Conservation (phyloP, 2,888 invertebrate species). For the Sylvicola fuscatus region DNA sequence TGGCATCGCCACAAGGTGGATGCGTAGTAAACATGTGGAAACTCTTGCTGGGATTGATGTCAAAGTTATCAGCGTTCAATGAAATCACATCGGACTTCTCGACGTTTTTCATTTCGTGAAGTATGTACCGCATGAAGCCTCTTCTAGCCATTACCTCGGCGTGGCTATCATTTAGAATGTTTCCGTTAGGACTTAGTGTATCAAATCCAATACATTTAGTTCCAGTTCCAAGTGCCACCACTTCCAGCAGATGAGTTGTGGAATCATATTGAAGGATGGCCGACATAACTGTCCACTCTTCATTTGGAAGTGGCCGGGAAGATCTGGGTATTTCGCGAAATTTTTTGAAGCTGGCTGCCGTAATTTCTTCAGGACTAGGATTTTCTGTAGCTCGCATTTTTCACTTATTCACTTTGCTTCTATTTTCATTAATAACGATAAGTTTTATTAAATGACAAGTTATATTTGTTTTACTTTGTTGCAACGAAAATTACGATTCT, state of each 20-base stretch:
- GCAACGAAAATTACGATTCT: no score
- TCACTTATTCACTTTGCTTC: no score
- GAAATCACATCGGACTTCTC: conserved; percentile 7
- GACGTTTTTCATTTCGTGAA: conserved; percentile 33
- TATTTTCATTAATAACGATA: no score
- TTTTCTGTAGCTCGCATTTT: no score
- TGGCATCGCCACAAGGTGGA: conserved; percentile 85
- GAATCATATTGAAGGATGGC: conserved; percentile 42
- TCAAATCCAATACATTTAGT: conserved; percentile 72
- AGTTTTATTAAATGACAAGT: no score
- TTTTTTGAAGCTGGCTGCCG: conserved; percentile 30
- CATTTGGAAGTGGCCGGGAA: conserved; percentile 47
- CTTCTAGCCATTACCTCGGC: conserved; percentile 77
- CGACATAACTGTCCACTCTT: conserved; percentile 72
- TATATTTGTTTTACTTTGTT: no score
- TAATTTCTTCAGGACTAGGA: conserved; percentile 1
- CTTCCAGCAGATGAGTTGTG: conserved; percentile 22
- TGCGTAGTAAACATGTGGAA: conserved; percentile 78
- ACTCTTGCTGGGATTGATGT: conserved; percentile 32
- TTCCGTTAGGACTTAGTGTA: conserved; percentile 41
- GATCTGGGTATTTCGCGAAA: conserved; percentile 47
- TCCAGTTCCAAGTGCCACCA: conserved; percentile 74
- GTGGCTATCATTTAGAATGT: conserved; percentile 73
- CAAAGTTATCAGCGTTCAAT: conserved; percentile 13
- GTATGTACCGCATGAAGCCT: conserved; percentile 57